Evolutionary conservation across 2,888 invertebrate species (phyloP).

Genomic region (Drosophila vallismaia): DNA sequence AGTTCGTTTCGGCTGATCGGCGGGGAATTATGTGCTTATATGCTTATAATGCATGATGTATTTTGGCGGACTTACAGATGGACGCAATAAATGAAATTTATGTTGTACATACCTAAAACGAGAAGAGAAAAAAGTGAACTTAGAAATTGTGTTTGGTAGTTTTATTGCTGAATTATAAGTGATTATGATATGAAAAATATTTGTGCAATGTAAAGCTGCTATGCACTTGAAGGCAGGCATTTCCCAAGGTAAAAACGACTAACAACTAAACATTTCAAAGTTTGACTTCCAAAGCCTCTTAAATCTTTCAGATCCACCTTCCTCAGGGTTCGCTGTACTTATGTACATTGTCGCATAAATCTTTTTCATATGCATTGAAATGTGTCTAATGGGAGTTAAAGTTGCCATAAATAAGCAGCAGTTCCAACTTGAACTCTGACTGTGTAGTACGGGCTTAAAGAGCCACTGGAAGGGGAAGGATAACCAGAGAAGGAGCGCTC

Average conservation of each 20-base stretch:
- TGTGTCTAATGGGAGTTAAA: conserved; percentile 80
- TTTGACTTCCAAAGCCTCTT: not conserved
- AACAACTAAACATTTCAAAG: not conserved
- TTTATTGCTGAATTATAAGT: not conserved
- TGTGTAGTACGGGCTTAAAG: conserved; percentile 21
- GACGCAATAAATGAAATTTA: conserved; percentile 61
- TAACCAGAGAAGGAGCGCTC: not conserved
- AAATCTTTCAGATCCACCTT: conserved; percentile 1
- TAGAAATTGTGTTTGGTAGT: conserved; percentile 18
- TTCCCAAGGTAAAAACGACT: not conserved
- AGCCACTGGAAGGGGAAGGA: not conserved
- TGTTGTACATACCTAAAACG: conserved; percentile 68
- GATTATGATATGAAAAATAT: too few relatives aligned
- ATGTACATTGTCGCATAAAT: conserved; percentile 51
- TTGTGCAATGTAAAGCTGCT: too few relatives aligned
- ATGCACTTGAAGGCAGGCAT: not conserved
- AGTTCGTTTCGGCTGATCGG: conserved; percentile 26
- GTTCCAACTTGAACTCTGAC: not conserved
- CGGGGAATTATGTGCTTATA: conserved; percentile 33
- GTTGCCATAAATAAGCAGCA: conserved; percentile 78
- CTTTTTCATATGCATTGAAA: conserved; percentile 76
- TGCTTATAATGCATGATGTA: conserved; percentile 45
- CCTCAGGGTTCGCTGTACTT: not conserved
- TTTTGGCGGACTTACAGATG: conserved; percentile 52
- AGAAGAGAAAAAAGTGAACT: conserved; percentile 39